Base-by-base conservation (phyloP, 2,888 invertebrate genomes). In the Trilocha varians region DNA sequence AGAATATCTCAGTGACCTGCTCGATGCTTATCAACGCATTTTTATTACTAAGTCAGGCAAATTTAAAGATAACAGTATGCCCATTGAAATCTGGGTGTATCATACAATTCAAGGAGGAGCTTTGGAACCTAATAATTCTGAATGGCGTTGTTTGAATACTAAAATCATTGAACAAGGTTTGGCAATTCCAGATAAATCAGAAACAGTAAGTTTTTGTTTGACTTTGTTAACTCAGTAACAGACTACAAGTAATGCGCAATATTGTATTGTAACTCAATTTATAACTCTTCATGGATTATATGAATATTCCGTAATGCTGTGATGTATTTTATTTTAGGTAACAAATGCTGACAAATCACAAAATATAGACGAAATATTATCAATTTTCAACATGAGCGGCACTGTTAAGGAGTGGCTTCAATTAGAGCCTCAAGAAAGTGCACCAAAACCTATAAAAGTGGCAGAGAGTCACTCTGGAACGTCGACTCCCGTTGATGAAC, bases 101-200 rank as follows among this genome's bases (percentile, higher is more conserved):
- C 87, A 87, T 59, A 82, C 78, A 13, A 87, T 83, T 39, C 84
- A 87, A 13, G 88, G 89, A 0, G 90, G 89, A 8, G 90, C 94
- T 0, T 74, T 93, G 32, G 89, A 90, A 32, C 92, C 94, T 0
- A 87, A 88, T 38, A 77, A 63, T 35, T 84, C 87, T 0, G 89
- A 90, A 47, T 91, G 89, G 76, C 85, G 87, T 15, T 92, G 90
- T 37, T 77, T 95, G 1, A 93, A 92, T 59, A 82, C 88, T 36
- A 78, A 80, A 47, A 82, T 96, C 13, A 80, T 92, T 1, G 88
- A 90, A 5, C 78, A 87, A 46, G 94, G 94, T 0, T 71, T 91
- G 18, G 91, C 89, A 2, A 64, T 86, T 38, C 84, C 82, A 0
- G 77, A 80, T 44, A 72, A 70, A 47, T 52, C 63, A 8, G 56